Conservation (phyloP, 2,113 vertebrate species). For the Illadopsis cleaveri region DNA sequence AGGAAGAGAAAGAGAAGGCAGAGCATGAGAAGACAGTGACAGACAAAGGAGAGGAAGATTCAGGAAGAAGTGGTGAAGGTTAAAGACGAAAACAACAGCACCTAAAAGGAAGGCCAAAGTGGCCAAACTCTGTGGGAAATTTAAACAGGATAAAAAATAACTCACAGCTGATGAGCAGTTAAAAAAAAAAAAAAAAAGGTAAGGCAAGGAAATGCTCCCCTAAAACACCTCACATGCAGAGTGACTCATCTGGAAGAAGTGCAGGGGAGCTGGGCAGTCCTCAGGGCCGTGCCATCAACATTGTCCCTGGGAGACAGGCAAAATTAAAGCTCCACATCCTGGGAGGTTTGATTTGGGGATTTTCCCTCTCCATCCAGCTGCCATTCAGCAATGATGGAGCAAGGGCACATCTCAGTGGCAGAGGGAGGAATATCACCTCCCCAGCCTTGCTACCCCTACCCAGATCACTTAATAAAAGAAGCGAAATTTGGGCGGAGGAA, state of each 20-base stretch:
- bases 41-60: background rate
- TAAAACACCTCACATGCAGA: background rate
- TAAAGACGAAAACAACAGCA: background rate
- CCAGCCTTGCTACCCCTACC: background rate
- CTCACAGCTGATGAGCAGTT: background rate
- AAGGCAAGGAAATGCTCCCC: fast-evolving
- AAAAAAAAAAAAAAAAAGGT: background rate
- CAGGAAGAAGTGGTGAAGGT: background rate
- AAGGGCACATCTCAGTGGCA: slow-evolving; percentile 36
- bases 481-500: background rate
- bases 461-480: background rate
- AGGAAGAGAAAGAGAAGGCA: background rate
- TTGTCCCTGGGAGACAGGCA: background rate
- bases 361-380: fast-evolving
- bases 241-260: background rate
- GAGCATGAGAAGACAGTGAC: background rate
- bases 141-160: background rate
- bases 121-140: background rate
- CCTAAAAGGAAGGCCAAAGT: background rate
- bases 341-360: background rate
- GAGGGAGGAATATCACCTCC: background rate
- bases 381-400: background rate
- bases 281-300: no score
- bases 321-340: background rate
- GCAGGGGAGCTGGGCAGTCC: background rate